Evolutionary conservation across 2,888 invertebrate genomes (phyloP), one percentile per base, ranked within the genome.

Genomic region (Melanostoma scalare): DNA sequence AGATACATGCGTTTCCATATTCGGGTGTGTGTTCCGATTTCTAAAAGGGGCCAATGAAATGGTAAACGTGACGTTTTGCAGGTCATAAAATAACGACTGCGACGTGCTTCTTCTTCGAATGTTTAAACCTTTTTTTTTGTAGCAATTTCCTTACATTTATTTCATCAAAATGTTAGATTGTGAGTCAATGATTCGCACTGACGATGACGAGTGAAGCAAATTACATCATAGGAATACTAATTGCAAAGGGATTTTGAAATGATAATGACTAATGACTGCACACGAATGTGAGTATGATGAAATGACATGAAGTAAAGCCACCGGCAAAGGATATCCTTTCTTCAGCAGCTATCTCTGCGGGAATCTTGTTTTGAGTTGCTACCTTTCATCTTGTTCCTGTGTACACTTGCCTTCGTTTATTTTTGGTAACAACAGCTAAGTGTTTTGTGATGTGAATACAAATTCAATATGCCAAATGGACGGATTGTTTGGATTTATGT

Each of bases 201-300:
- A 20, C 56, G 33, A 52, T 40, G 56, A 31, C 68, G 40, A 38
- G 20, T 31, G 38, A 63, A 69, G 36, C 4, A n/a, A 58, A 74
- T 79, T 80, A 71, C 80, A 75, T 75, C 80, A 80, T 71, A 65
- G 58, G 75, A 63, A 80, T 80, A 80, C 69, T 80, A 80, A 80
- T 75, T 75, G 60, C 75, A 46, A 56, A 30, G 20, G 8, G 4
- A 40, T 40, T 5, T 8, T 56, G 30, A 20, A 20, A 20, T 20
- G 20, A 46, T 68, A 61, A 75, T 63, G 58, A 71, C 20, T 56
- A n/a, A 38, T 55, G 68, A 38, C 40, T 75, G 69, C 10, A 56
- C 38, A 56, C 38, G n/a, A 36, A 3, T 5, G 20, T 35, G 53
- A 3, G 6, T 50, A 50, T 48, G 40, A n/a, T 53, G 56, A 40